These are phyloP conservation scores for Morelia viridis DNA, from an alignment of 2,797 vertebrate species.

Conservation along the genomic window DNA sequence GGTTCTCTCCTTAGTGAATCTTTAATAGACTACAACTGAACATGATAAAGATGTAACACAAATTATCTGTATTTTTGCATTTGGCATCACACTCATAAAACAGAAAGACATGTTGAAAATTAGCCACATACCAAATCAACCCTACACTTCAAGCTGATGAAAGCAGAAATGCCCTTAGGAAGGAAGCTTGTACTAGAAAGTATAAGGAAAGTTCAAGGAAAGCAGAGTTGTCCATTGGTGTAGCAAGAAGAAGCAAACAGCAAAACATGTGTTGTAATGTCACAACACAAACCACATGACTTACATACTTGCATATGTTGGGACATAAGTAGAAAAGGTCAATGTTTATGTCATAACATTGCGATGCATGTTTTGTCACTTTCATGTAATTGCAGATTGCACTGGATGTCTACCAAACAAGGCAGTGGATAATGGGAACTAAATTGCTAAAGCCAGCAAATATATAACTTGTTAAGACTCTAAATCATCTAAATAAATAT, in stretches of 20 bases:
- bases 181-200: not conserved
- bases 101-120: constrained; percentile 7
- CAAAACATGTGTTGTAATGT: not conserved
- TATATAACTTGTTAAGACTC: not conserved
- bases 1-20: not conserved
- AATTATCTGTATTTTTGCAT: not conserved
- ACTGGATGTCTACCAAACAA: not conserved
- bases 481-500: not conserved
- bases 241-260: not conserved
- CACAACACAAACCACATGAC: not conserved
- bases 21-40: not conserved
- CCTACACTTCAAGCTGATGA: not conserved
- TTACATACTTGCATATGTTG: not conserved
- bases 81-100: not conserved
- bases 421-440: not conserved
- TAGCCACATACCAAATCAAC: not conserved
- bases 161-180: not conserved
- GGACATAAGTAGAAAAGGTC: not conserved
- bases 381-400: not conserved
- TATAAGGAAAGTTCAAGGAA: not conserved
- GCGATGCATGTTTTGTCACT: not conserved
- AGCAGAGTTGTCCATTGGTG: not conserved
- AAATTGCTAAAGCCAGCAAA: not conserved
- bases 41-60: not conserved
- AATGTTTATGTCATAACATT: not conserved